Conservation (phyloP, 2,888 invertebrate species). For the Bhutanitis thaidina region DNA sequence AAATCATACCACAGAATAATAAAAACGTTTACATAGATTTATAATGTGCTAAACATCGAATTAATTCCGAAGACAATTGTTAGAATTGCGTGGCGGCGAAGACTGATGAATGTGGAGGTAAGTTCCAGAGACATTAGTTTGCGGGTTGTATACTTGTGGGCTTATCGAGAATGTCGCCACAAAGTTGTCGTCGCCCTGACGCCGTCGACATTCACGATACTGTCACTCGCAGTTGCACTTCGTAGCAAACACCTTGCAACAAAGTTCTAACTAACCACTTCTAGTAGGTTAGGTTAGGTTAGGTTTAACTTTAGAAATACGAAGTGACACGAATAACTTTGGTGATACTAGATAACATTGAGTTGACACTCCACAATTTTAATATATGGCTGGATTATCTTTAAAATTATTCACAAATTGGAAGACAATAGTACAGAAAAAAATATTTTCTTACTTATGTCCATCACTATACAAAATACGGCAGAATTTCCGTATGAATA, state of each 20-base stretch:
- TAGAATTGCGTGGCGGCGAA: slow-evolving; percentile 29
- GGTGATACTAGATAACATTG: not conserved
- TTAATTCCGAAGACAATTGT: slow-evolving; percentile 28
- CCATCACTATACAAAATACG: not conserved
- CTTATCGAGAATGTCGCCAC: slow-evolving; percentile 42
- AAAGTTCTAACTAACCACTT: slow-evolving; percentile 62
- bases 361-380: slow-evolving; percentile 5
- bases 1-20: no score
- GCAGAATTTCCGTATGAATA: not conserved
- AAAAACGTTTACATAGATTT: no score
- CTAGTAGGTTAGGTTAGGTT: slow-evolving; percentile 44
- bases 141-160: slow-evolving; percentile 34
- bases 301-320: slow-evolving; percentile 21
- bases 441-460: not conserved
- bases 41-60: slow-evolving; percentile 15
- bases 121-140: slow-evolving; percentile 37
- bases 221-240: slow-evolving; percentile 49
- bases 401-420: slow-evolving; percentile 1
- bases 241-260: slow-evolving; percentile 54
- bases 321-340: slow-evolving; percentile 38
- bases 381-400: not conserved
- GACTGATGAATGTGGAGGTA: slow-evolving; percentile 36
- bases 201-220: slow-evolving; percentile 35
- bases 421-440: not conserved
- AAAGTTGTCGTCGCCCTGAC: slow-evolving; percentile 34